Conservation (phyloP, 1,140 invertebrate genomes). For the Tachypleus tridentatus region DNA sequence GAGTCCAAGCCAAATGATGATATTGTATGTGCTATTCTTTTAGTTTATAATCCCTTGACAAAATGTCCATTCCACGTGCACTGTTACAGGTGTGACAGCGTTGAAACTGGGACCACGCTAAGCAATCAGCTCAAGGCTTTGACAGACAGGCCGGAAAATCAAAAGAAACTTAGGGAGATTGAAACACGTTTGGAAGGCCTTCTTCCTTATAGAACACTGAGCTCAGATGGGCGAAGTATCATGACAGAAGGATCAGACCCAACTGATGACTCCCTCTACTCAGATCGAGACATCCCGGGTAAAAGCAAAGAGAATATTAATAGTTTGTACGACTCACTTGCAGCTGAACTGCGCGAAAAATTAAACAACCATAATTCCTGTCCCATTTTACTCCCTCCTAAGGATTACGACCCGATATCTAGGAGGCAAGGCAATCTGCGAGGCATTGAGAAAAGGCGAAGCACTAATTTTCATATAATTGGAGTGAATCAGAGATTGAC, state of each 20-base stretch:
- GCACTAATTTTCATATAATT: constrained; percentile 21
- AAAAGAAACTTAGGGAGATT: constrained; percentile 69
- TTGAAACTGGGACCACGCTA: constrained; percentile 76
- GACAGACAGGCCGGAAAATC: constrained; percentile 70
- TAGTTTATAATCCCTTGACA: constrained; percentile 82
- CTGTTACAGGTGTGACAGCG: constrained; percentile 85
- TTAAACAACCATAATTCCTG: constrained; percentile 45
- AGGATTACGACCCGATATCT: constrained; percentile 73
- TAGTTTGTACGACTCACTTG: constrained; percentile 74
- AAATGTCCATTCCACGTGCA: constrained; percentile 81
- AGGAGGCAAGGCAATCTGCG: constrained; percentile 56
- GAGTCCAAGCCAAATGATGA: constrained; percentile 53
- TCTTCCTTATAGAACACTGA: constrained; percentile 15
- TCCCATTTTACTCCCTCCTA: constrained; percentile 73
- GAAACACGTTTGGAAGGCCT: constrained; percentile 45
- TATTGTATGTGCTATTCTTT: constrained; percentile 72
- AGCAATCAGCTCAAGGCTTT: constrained; percentile 66
- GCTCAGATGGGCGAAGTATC: constrained; percentile 26
- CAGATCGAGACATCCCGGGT: background rate
- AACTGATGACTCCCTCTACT: constrained; percentile 22
- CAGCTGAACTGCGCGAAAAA: constrained; percentile 77
- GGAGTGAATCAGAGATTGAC: constrained; percentile 10
- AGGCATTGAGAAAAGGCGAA: constrained; percentile 27
- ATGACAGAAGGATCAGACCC: constrained; percentile 25
- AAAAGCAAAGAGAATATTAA: constrained; percentile 28